These are phyloP conservation scores for Emydocephalus ijimae DNA, from an alignment of 2,113 vertebrate genomes.

Conservation along the genomic window DNA sequence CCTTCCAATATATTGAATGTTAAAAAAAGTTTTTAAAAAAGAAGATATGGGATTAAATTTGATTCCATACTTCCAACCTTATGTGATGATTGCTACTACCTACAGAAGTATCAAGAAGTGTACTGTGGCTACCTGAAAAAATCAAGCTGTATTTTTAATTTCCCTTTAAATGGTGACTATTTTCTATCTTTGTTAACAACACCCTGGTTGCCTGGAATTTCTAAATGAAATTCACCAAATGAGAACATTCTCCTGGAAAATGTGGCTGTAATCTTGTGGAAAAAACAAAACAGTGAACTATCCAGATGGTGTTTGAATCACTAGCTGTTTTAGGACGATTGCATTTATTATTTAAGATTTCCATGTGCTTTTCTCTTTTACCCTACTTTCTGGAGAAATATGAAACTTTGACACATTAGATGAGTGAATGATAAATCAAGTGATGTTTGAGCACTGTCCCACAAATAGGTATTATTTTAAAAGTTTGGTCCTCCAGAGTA, in stretches of 20 bases:
- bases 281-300: background rate
- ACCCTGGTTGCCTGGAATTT: background rate
- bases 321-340: constrained; percentile 18
- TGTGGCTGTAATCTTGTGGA: background rate
- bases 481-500: constrained; percentile 44
- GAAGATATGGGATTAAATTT: background rate
- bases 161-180: background rate
- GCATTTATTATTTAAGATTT: constrained; percentile 46
- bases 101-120: background rate
- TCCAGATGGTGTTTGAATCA: constrained; percentile 35
- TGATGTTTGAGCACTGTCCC: constrained; percentile 46
- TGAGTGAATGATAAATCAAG: constrained; percentile 45
- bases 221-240: background rate
- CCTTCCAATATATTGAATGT: background rate
- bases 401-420: constrained; percentile 36
- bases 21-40: background rate
- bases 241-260: background rate
- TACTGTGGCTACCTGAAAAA: background rate
- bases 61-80: background rate
- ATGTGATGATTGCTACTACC: background rate
- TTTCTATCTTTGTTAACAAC: background rate
- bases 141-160: background rate
- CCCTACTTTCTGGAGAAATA: constrained; percentile 42
- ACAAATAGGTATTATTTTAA: constrained; percentile 40
- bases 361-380: constrained; percentile 23